Evolutionary conservation across 2,797 vertebrate genomes (phyloP).

Genomic region (Pantherophis vulpinus): DNA sequence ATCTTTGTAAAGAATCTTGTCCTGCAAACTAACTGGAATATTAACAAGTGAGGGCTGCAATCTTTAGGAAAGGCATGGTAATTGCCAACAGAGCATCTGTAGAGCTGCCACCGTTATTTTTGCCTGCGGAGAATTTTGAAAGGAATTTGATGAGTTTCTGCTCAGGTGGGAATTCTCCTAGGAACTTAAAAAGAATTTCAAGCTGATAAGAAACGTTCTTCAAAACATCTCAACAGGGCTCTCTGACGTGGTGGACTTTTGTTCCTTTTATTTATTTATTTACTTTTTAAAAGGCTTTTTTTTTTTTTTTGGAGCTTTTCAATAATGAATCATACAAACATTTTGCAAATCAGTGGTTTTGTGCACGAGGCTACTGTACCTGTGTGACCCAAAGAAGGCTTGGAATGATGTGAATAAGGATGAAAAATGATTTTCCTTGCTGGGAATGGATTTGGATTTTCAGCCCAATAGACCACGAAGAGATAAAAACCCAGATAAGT

Average conservation of each 20-base stretch:
- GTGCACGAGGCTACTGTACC: not conserved
- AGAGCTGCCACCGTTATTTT: not conserved
- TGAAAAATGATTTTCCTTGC: not conserved
- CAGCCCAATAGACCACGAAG: not conserved
- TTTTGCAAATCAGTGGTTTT: not conserved
- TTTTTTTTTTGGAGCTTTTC: not conserved
- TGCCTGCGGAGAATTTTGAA: not conserved
- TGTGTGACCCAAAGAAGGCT: not conserved
- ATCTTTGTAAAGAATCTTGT: constrained; percentile 33
- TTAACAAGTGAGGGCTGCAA: constrained; percentile 31
- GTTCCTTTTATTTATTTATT: not conserved
- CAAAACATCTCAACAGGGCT: not conserved
- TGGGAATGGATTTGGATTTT: not conserved
- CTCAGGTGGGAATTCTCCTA: not conserved
- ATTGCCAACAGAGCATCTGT: not conserved
- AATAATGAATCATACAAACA: not conserved
- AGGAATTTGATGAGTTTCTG: not conserved
- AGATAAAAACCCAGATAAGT: not conserved
- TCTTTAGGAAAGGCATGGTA: not conserved
- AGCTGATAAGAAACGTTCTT: not conserved
- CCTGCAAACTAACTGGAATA: constrained; percentile 26
- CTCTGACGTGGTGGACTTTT: not conserved
- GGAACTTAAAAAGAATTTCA: not conserved
- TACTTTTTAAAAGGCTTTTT: not conserved
- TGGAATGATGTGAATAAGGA: not conserved